Base-by-base conservation (phyloP, 2,888 invertebrate species). In the Meghimatium bilineatum region DNA sequence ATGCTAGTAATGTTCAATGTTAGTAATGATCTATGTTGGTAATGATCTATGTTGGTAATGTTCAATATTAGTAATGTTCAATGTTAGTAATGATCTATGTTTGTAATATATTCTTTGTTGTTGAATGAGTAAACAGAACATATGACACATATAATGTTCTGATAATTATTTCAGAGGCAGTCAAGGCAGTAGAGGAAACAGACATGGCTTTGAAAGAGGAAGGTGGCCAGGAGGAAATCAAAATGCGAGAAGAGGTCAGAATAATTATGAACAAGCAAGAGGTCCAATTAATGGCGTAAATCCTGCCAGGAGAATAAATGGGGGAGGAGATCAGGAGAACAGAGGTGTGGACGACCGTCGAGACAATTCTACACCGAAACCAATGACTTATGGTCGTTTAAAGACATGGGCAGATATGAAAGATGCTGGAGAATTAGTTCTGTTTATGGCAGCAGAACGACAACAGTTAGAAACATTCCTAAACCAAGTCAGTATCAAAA, bases 361-460 rank as follows among this genome's bases (percentile, higher is more conserved):
- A 44, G 20, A 56, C 72, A 5, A 44, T 44, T 0, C 34, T 26
- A 26, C 56, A 5, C 82, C 74, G 23, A 71, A 34, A 23, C 26
- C 8, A 10, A 75, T 83, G 72, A 34, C 34, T 26, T 83, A 75
- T 66, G 79, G 83, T 12, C 69, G 78, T 20, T 66, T 83, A 26
- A 78, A 78, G 49, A 8, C 29, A 6, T 83, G 83, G 83, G n/a
- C 83, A 26, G 79, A 78, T 20, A 56, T 56, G 17, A 66, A 82
- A 20, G 83, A 86, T 52, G 63, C 67, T n/a, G 82, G 81, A n/a
- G 79, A 86, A 3, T 56, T 71, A 29, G 76, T 76, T 20, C n/a
- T 86, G 44, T 80, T 76, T 26, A 84, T 86, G 76, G 29, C 84
- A 29, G 32, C 75, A 32, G 69, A 84, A 52, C 80, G 69, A 12